Base-by-base conservation (phyloP, 2,797 vertebrate species). In the Limosa lapponica region DNA sequence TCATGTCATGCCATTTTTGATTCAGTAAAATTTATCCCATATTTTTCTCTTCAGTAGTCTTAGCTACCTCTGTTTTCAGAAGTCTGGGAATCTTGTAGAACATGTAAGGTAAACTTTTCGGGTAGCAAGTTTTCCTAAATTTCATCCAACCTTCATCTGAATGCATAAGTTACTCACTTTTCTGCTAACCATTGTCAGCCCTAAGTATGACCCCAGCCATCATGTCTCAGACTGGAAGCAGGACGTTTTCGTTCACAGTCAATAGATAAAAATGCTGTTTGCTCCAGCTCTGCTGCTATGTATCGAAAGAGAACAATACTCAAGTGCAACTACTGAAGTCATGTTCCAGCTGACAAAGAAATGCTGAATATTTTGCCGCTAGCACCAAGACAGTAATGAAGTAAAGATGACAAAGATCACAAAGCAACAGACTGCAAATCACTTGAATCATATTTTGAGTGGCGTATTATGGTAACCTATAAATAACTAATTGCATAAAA, bases 401-500 rank as follows among this genome's bases (percentile, higher is more conserved):
- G 94, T 85, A 80, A 91, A 90, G 94, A 92, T 96, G 96, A 97
- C 96, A 96, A 91, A 95, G 94, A 97, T 98, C 95, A 96, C 95
- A 97, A 94, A 95, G 94, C 94, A 97, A 93, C 96, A 96, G 96
- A 96, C 96, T 97, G 81, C 87, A 98, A 97, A 98, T 98, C 96
- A 97, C 87, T 98, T 95, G 96, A 96, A 95, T 98, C 96, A 97
- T 98, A 97, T 98, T 98, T 98, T 97, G 97, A 97, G 95, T 96
- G 92, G 93, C 96, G 93, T 97, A 97, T 98, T 97, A 98, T 97
- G 95, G 93, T 97, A 97, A 98, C 96, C 96, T 97, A 98, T 98
- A 98, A 98, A 98, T 98, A 98, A 98, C 97, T 98, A 98, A 98
- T 98, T 97, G 96, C 92, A n/a, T 98, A 97, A 98, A 98, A 98